A percentile compares a stretch with the other conserved stretches of the same genome.
Evolutionary conservation across 2,113 vertebrate species (phyloP).

Genomic region (Siniperca knerii): DNA sequence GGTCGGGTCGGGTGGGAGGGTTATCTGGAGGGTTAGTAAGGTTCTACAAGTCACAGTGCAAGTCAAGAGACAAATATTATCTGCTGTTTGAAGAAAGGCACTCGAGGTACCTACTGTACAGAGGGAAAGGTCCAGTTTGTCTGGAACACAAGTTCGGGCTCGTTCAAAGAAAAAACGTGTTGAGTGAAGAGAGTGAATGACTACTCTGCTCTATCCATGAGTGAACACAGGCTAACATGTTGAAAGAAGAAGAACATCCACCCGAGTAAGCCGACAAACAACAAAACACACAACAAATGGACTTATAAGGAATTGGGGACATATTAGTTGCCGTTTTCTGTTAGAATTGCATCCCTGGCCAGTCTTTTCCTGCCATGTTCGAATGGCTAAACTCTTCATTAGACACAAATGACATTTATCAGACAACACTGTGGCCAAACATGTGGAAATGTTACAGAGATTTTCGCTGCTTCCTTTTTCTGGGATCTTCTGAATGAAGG

Average conservation of each 20-base stretch:
- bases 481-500: slow-evolving; percentile 57
- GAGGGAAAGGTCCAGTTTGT: slow-evolving; percentile 66
- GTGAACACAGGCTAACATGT: background rate
- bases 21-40: slow-evolving; percentile 53
- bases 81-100: slow-evolving; percentile 84
- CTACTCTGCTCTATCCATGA: slow-evolving; percentile 26
- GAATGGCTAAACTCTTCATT: background rate
- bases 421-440: slow-evolving; percentile 26
- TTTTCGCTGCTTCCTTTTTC: background rate
- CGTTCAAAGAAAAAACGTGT: slow-evolving; percentile 43
- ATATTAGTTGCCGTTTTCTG: slow-evolving; percentile 10
- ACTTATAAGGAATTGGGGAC: slow-evolving; percentile 19
- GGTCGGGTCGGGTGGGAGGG: background rate
- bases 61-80: slow-evolving; percentile 81
- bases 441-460: background rate
- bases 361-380: slow-evolving; percentile 25
- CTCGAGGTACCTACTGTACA: slow-evolving; percentile 85
- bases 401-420: background rate
- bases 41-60: slow-evolving; percentile 82
- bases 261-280: slow-evolving; percentile 16
- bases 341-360: slow-evolving; percentile 42
- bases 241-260: slow-evolving; percentile 13
- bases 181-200: slow-evolving; percentile 35
- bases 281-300: slow-evolving; percentile 22
- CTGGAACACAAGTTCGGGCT: slow-evolving; percentile 54